Percentiles rank a stretch among this genome's conserved stretches.
Conservation (phyloP, 2,888 invertebrate species). For the Galeopsomyia nigrocyanea region DNA sequence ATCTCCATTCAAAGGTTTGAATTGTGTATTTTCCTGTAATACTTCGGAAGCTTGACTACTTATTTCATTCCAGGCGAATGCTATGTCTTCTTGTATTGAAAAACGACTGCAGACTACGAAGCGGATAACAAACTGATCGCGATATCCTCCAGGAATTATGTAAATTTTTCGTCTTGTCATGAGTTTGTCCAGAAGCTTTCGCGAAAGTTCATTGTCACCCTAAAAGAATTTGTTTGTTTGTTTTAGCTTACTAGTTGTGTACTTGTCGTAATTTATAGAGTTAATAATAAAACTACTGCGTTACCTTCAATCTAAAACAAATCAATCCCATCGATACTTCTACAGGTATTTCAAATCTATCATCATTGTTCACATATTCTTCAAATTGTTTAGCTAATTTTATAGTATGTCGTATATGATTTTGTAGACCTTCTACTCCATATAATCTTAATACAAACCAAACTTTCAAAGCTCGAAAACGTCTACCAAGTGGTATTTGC, state of each 20-base stretch:
- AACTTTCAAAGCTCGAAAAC: slow-evolving; percentile 92
- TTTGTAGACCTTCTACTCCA: slow-evolving; percentile 85
- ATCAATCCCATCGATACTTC: slow-evolving; percentile 85
- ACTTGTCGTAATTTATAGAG: not conserved
- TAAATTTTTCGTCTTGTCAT: slow-evolving; percentile 84
- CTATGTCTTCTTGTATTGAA: slow-evolving; percentile 79
- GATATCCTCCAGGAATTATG: slow-evolving; percentile 82
- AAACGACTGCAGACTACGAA: slow-evolving; percentile 86
- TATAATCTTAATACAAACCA: slow-evolving; percentile 91
- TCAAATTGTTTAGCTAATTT: slow-evolving; percentile 85
- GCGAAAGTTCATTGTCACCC: slow-evolving; percentile 80
- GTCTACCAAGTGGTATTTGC: slow-evolving; percentile 88
- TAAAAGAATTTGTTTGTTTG: slow-evolving; percentile 53
- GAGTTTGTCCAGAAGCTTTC: slow-evolving; percentile 79
- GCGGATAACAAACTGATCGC: slow-evolving; percentile 79
- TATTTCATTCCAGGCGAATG: slow-evolving; percentile 83
- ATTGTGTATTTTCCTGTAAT: slow-evolving; percentile 37
- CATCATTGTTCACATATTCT: slow-evolving; percentile 77
- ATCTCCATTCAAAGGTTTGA: slow-evolving; percentile 24
- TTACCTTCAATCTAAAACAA: slow-evolving; percentile 86
- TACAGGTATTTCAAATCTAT: slow-evolving; percentile 83
- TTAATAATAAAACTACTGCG: not conserved
- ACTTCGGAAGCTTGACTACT: slow-evolving; percentile 71
- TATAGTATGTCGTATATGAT: slow-evolving; percentile 82
- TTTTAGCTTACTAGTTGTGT: no score